Evolutionary conservation across 2,797 vertebrate species (phyloP).

Genomic region (Gobionotothen gibberifrons): DNA sequence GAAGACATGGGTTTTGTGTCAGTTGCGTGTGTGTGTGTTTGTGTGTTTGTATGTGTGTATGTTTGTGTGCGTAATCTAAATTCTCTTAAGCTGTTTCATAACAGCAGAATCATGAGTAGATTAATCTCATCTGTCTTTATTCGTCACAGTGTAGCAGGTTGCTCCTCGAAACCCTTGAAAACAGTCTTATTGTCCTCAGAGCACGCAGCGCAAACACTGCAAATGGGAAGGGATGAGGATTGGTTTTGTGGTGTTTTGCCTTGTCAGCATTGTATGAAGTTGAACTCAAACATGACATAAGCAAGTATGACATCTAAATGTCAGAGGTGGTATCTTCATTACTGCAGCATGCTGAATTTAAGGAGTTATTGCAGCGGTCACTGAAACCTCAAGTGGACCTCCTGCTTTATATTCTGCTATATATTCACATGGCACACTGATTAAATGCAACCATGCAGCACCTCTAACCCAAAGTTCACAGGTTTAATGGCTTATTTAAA

Average conservation of each 20-base stretch:
- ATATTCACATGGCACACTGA: slow-evolving; percentile 18
- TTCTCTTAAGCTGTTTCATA: slow-evolving; percentile 72
- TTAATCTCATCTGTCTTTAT: slow-evolving; percentile 64
- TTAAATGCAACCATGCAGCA: not conserved
- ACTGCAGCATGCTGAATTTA: slow-evolving; percentile 20
- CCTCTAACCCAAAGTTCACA: slow-evolving; percentile 6
- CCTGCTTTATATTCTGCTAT: slow-evolving; percentile 29
- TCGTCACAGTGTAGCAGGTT: slow-evolving; percentile 42
- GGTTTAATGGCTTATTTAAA: slow-evolving; percentile 31
- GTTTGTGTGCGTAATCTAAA: slow-evolving; percentile 43
- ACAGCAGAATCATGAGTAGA: slow-evolving; percentile 59
- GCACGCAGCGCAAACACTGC: not conserved
- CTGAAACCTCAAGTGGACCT: slow-evolving; percentile 15
- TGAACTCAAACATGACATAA: slow-evolving; percentile 5
- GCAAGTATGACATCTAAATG: slow-evolving; percentile 8
- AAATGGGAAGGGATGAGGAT: not conserved
- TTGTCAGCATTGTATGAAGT: slow-evolving; percentile 8
- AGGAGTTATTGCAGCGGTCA: slow-evolving; percentile 8
- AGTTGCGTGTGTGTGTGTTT: slow-evolving; percentile 13
- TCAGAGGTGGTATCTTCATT: slow-evolving; percentile 27
- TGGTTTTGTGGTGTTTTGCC: not conserved
- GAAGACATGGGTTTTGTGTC: slow-evolving; percentile 19
- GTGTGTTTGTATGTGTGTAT: slow-evolving; percentile 1
- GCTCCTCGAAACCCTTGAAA: slow-evolving; percentile 51
- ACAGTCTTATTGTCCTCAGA: slow-evolving; percentile 2